Evolutionary conservation across 53 echinoderm and acorn worm species (phyloP).

Genomic region (Arbacia lixula): DNA sequence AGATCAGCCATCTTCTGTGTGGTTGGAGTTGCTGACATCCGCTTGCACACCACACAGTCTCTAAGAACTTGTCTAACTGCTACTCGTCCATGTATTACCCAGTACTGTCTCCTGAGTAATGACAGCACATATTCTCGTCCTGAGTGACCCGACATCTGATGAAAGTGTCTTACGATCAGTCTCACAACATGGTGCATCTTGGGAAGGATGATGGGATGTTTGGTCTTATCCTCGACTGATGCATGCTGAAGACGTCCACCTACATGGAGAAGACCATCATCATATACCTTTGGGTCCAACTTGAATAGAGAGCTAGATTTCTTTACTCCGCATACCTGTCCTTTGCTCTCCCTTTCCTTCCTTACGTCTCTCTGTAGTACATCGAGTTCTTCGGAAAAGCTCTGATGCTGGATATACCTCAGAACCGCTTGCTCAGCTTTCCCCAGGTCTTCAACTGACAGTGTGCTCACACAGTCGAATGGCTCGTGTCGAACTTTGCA

Average conservation of each 20-base stretch:
- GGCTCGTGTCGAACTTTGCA: not conserved
- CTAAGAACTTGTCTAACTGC: constrained; percentile 51
- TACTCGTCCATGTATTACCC: constrained; percentile 60
- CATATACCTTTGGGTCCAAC: constrained; percentile 53
- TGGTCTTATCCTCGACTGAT: constrained; percentile 29
- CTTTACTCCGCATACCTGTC: constrained; percentile 5
- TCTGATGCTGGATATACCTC: constrained; percentile 54
- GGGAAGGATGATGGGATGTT: constrained; percentile 54
- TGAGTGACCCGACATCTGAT: constrained; percentile 41
- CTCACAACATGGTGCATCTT: constrained; percentile 57
- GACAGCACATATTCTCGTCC: constrained; percentile 56
- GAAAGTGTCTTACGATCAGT: constrained; percentile 53
- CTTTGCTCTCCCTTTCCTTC: constrained; percentile 7
- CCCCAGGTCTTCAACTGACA: constrained; percentile 57
- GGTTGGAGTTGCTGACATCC: not conserved
- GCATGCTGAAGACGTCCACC: constrained; percentile 63
- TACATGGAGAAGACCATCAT: constrained; percentile 54
- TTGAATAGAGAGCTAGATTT: constrained; percentile 42
- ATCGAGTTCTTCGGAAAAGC: constrained; percentile 52
- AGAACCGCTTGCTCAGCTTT: constrained; percentile 52
- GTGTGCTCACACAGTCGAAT: constrained; percentile 11
- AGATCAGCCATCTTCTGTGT: constrained; percentile 69
- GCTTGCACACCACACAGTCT: constrained; percentile 52
- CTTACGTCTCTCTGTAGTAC: not conserved
- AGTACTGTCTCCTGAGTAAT: constrained; percentile 48